Conservation (phyloP, 2,888 invertebrate species). For the Bhutanitis thaidina region DNA sequence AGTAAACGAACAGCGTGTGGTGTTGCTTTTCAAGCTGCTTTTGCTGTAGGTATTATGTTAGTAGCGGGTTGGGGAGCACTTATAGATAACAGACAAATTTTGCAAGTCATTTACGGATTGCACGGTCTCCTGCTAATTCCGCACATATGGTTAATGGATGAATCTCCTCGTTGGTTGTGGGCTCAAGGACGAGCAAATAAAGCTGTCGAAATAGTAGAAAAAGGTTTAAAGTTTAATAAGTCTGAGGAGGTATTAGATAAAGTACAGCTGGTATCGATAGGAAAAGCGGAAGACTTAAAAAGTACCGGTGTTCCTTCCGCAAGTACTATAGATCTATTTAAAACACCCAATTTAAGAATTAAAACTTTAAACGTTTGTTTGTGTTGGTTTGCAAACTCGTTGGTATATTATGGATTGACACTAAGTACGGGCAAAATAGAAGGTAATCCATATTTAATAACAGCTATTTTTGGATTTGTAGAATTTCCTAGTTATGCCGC, state of each 20-base stretch:
- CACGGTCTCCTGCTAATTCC: constrained; percentile 86
- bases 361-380: constrained; percentile 90
- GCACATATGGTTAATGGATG: constrained; percentile 94
- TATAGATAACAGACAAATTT: constrained; percentile 84
- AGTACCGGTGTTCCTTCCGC: constrained; percentile 66
- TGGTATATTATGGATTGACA: constrained; percentile 92
- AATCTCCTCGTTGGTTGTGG: constrained; percentile 94
- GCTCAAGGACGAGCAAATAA: constrained; percentile 87
- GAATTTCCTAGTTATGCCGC: constrained; percentile 90
- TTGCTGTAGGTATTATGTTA: constrained; percentile 89
- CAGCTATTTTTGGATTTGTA: constrained; percentile 88
- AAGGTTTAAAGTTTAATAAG: constrained; percentile 87
- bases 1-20: constrained; percentile 90
- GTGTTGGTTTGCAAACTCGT: constrained; percentile 93
- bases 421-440: constrained; percentile 89
- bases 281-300: constrained; percentile 68
- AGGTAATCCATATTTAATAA: constrained; percentile 89
- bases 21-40: constrained; percentile 87
- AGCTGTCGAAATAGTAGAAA: constrained; percentile 86
- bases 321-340: constrained; percentile 86
- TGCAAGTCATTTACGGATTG: constrained; percentile 90
- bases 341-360: constrained; percentile 87
- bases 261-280: constrained; percentile 83
- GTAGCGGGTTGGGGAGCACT: constrained; percentile 91
- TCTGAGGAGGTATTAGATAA: constrained; percentile 82